Conservation (phyloP, 1,140 invertebrate genomes). For the Zaprionus nigranus region DNA sequence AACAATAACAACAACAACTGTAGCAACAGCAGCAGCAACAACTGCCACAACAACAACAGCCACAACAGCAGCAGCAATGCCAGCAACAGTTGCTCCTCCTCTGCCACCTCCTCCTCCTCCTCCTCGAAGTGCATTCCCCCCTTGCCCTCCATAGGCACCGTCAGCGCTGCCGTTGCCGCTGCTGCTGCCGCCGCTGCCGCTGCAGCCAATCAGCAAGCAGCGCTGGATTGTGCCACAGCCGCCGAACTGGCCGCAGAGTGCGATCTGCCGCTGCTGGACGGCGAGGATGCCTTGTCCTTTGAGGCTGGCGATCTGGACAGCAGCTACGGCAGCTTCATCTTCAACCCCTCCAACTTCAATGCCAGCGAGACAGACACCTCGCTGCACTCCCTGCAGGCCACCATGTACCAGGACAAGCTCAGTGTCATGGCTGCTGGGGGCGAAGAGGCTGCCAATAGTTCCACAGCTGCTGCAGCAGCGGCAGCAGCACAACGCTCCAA, state of each 20-base stretch:
- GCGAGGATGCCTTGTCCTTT: slow-evolving; percentile 73
- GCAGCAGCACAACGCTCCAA: slow-evolving; percentile 89
- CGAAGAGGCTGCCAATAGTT: slow-evolving; percentile 87
- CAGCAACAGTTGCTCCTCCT: slow-evolving; percentile 8
- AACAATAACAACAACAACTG: slow-evolving; percentile 46
- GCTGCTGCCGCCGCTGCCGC: slow-evolving; percentile 68
- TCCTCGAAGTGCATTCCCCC: slow-evolving; percentile 59
- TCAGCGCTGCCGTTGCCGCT: slow-evolving; percentile 64
- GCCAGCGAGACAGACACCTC: slow-evolving; percentile 59
- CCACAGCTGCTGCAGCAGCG: slow-evolving; percentile 87
- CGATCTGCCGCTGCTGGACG: slow-evolving; percentile 64
- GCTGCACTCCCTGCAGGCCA: slow-evolving; percentile 69
- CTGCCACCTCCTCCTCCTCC: neutral
- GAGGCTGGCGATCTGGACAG: slow-evolving; percentile 75
- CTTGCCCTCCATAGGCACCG: slow-evolving; percentile 73
- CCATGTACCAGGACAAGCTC: slow-evolving; percentile 82
- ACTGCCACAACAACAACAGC: slow-evolving; percentile 15
- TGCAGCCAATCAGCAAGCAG: slow-evolving; percentile 69
- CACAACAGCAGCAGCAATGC: slow-evolving; percentile 3
- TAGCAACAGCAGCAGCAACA: slow-evolving; percentile 41
- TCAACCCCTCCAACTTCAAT: slow-evolving; percentile 59
- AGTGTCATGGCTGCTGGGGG: slow-evolving; percentile 57
- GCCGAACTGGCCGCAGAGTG: slow-evolving; percentile 73
- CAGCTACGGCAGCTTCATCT: slow-evolving; percentile 76
- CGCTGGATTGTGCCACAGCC: slow-evolving; percentile 68